Evolutionary conservation across 2,113 vertebrate species (phyloP).

Genomic region (Entosphenus tridentatus): DNA sequence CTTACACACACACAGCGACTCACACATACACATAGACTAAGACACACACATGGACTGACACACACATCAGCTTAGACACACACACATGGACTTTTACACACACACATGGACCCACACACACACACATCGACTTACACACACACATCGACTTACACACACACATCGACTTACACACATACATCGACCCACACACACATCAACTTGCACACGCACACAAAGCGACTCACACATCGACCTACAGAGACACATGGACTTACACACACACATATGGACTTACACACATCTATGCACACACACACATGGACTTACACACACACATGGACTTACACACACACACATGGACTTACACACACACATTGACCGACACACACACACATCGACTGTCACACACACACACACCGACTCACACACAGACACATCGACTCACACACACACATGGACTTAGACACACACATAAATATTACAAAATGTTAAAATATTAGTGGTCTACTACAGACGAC

Average conservation of each 20-base stretch:
- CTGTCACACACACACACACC: neutral
- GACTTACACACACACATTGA: neutral
- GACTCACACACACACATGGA: conserved; percentile 1
- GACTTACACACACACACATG: neutral
- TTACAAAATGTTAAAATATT: neutral
- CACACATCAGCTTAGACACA: neutral
- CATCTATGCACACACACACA: neutral
- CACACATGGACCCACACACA: neutral
- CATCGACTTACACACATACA: neutral
- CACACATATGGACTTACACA: neutral
- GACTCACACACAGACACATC: neutral
- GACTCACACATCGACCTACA: neutral
- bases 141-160: neutral
- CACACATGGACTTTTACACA: neutral
- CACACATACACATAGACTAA: neutral
- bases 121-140: neutral
- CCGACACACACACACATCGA: neutral
- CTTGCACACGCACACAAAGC: neutral
- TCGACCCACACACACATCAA: neutral
- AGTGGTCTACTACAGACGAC: too few relatives aligned
- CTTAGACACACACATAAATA: neutral
- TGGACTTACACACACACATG: neutral
- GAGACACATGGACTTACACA: neutral
- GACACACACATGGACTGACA: neutral
- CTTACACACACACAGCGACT: neutral